phyloP scores from a whole-genome alignment of 2,797 vertebrate species.

The Tolypeutes matacus region DNA sequence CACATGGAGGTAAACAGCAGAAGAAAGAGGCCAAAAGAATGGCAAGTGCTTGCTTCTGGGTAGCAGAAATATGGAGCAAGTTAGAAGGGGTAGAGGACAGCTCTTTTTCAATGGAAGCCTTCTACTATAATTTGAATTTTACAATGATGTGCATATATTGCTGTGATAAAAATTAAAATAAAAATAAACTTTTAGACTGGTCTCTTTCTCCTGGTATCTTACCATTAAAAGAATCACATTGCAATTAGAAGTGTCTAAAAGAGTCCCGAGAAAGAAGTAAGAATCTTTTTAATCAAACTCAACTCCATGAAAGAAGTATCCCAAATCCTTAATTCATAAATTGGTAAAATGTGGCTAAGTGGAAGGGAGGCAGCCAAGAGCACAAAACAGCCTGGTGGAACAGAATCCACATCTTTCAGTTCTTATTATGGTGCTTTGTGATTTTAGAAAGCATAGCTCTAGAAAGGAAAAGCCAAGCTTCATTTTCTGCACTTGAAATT shows the following conservation, averaged over 20 bases:
- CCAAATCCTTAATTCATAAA: neutral
- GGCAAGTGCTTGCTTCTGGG: neutral
- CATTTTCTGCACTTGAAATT: neutral
- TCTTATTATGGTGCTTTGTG: neutral
- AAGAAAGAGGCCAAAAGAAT: neutral
- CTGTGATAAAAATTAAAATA: conserved; percentile 50
- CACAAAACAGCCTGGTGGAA: neutral
- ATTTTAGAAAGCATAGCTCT: neutral
- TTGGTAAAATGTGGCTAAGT: neutral
- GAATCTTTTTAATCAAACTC: neutral
- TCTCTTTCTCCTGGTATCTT: neutral
- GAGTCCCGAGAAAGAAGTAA: neutral
- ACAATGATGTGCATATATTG: neutral
- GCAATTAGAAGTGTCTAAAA: neutral
- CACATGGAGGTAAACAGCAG: neutral
- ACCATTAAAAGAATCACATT: neutral
- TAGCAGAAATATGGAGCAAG: neutral
- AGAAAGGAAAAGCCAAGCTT: neutral
- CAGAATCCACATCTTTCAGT: neutral
- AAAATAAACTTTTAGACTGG: neutral
- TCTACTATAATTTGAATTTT: neutral
- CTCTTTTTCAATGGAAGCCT: neutral
- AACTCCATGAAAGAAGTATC: neutral
- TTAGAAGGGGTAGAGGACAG: neutral
- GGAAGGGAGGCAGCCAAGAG: neutral